These are phyloP conservation scores for Thecocarcelia acutangulata DNA, from an alignment of 2,888 invertebrate species.

Conservation along the genomic window DNA sequence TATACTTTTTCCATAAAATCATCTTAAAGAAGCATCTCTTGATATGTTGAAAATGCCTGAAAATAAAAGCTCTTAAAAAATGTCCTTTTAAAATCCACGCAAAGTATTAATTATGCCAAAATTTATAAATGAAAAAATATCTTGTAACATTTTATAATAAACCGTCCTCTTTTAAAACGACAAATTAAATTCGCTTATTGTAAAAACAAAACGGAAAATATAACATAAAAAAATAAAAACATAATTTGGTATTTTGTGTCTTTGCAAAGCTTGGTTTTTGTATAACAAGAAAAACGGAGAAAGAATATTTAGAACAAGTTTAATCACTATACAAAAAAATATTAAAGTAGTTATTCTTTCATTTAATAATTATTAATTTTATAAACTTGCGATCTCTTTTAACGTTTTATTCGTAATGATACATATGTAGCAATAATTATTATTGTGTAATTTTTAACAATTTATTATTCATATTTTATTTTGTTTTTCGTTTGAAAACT, in stretches of 20 bases:
- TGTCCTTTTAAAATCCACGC: not conserved
- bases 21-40: no score
- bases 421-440: constrained; percentile 50
- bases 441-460: constrained; percentile 25
- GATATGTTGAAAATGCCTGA: not conserved
- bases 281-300: constrained; percentile 26
- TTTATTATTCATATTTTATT: constrained; percentile 17
- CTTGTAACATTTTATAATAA: constrained; percentile 31
- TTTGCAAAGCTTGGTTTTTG: constrained; percentile 66
- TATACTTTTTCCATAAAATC: no score
- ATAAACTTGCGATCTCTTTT: constrained; percentile 67
- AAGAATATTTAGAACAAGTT: constrained; percentile 31
- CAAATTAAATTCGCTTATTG: constrained; percentile 48
- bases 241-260: constrained; percentile 58
- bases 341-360: constrained; percentile 48
- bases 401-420: constrained; percentile 64
- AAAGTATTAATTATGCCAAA: constrained; percentile 14
- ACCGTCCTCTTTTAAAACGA: constrained; percentile 63
- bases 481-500: constrained; percentile 56
- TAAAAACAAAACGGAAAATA: constrained; percentile 30
- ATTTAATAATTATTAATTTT: constrained; percentile 50
- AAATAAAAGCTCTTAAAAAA: not conserved
- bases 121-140: no score
- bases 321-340: constrained; percentile 30
- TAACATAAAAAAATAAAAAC: not conserved